A percentile compares a stretch with the other conserved stretches of the same genome.
Conservation (phyloP, 2,888 invertebrate species). For the Xanthia togata region DNA sequence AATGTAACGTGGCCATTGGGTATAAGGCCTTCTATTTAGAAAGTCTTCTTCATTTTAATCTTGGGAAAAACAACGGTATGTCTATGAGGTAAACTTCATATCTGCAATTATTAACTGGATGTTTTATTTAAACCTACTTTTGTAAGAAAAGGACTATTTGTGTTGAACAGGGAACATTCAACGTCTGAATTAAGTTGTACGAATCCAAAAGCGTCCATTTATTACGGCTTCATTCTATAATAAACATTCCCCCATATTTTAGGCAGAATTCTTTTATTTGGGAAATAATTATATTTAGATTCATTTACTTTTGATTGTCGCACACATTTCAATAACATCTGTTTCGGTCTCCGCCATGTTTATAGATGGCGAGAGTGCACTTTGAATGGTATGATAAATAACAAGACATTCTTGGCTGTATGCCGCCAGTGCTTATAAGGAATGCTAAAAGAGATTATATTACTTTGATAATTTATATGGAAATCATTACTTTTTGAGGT, state of each 20-base stretch:
- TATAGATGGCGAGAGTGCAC: not conserved
- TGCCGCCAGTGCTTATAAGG: conserved; percentile 7
- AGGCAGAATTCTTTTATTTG: not conserved
- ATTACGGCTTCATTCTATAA: not conserved
- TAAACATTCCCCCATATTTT: not conserved
- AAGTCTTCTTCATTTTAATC: conserved; percentile 34
- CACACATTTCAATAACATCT: not conserved
- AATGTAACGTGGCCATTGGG: not conserved
- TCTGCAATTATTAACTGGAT: not conserved
- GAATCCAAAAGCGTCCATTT: not conserved
- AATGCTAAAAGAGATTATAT: conserved; percentile 15
- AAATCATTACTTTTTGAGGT: not conserved
- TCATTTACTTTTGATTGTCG: not conserved
- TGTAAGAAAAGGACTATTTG: not conserved
- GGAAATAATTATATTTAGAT: not conserved
- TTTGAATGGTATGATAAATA: conserved; percentile 1
- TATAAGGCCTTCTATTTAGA: conserved; percentile 43
- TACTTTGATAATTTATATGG: not conserved
- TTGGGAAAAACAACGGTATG: conserved; percentile 12
- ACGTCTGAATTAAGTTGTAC: not conserved
- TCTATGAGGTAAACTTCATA: not conserved
- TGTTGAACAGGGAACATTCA: not conserved
- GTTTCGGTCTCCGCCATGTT: conserved; percentile 7
- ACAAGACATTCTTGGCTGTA: conserved; percentile 23
- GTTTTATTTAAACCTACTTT: not conserved